Evolutionary conservation across 2,113 vertebrate species (phyloP).

Genomic region (Muscicapa adusta): DNA sequence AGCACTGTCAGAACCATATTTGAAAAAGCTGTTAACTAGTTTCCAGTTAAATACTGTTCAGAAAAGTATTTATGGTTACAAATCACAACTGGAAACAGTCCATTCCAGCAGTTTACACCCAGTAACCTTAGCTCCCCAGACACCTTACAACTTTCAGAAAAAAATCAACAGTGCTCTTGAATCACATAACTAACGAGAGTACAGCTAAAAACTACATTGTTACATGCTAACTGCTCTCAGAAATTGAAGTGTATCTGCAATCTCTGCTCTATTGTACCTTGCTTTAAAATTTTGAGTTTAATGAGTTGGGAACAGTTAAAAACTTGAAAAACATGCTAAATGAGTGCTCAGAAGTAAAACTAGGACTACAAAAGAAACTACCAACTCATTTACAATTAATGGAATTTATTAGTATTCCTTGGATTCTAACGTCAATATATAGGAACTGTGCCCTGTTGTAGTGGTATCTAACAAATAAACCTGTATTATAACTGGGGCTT

Average conservation of each 20-base stretch:
- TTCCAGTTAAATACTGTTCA: neutral
- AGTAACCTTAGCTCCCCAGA: neutral
- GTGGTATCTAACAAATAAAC: neutral
- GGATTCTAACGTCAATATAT: neutral
- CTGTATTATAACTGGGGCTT: rapidly evolving
- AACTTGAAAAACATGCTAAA: neutral
- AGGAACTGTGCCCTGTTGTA: neutral
- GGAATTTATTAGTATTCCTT: neutral
- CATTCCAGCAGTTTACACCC: neutral
- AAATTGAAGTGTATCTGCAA: neutral
- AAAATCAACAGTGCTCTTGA: neutral
- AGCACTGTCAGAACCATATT: neutral
- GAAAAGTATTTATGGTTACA: neutral
- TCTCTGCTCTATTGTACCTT: neutral
- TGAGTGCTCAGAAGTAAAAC: neutral
- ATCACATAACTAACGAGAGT: neutral
- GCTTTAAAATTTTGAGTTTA: neutral
- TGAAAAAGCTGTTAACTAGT: neutral
- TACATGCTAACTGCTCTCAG: neutral
- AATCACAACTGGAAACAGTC: neutral
- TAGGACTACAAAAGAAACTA: neutral
- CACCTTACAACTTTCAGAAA: neutral
- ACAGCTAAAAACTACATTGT: neutral
- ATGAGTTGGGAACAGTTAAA: neutral
- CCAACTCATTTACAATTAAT: neutral